These are phyloP conservation scores for Bubo bubo DNA, from an alignment of 2,113 vertebrate genomes.

Conservation along the genomic window DNA sequence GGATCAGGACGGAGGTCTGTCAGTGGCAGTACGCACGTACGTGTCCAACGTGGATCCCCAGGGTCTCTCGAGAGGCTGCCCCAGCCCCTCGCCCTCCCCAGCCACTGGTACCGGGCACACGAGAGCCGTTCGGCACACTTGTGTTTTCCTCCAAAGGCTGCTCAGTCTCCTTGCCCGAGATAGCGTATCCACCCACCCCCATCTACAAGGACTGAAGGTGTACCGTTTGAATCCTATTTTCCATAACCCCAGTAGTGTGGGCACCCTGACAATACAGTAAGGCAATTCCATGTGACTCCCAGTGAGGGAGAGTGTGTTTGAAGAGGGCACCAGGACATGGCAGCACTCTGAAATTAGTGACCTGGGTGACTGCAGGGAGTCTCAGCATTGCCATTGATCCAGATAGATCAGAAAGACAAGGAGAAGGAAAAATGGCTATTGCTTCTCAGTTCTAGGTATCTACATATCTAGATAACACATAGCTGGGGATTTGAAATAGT, in stretches of 20 bases:
- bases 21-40: background rate
- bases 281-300: too few relatives aligned
- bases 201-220: too few relatives aligned
- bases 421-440: background rate
- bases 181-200: background rate
- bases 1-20: background rate
- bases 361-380: background rate
- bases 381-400: background rate
- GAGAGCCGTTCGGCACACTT: background rate
- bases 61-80: background rate
- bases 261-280: background rate
- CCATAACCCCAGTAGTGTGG: background rate
- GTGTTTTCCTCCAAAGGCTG: background rate
- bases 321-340: background rate
- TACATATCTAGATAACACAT: accelerated
- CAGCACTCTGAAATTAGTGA: background rate
- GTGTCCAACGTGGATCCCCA: accelerated
- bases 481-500: background rate
- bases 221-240: background rate
- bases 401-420: background rate
- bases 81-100: background rate
- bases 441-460: background rate
- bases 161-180: accelerated
- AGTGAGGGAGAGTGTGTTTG: background rate
- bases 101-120: background rate